phyloP scores from a whole-genome alignment of 1,140 invertebrate species.

The Drosophila ambigua region DNA sequence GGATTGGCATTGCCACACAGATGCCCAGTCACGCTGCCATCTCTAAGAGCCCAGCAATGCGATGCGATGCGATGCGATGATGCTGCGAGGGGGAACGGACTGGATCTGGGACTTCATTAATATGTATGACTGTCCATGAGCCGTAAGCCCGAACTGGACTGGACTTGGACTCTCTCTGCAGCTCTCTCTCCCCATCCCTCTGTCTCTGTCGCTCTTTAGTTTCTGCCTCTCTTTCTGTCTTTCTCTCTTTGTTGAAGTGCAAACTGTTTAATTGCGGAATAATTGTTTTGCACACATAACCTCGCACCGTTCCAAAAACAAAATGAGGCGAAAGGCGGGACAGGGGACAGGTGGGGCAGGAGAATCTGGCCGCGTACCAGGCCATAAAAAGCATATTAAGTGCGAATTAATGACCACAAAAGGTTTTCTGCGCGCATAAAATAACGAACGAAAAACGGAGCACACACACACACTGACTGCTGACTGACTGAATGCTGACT shows the following conservation, averaged over 20 bases:
- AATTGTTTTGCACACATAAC: constrained; percentile 83
- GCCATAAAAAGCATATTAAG: constrained; percentile 83
- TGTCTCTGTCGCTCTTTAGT: not conserved
- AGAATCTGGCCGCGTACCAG: constrained; percentile 23
- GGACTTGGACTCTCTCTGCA: constrained; percentile 9
- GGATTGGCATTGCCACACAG: not conserved
- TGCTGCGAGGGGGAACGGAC: not conserved
- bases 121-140: constrained; percentile 65
- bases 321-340: constrained; percentile 30
- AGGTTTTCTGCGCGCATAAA: constrained; percentile 49
- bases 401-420: constrained; percentile 83
- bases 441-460: constrained; percentile 35
- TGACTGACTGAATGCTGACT: not conserved
- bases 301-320: constrained; percentile 77
- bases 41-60: constrained; percentile 4
- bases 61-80: too few relatives aligned
- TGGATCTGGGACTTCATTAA: constrained; percentile 55
- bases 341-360: too few relatives aligned
- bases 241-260: constrained; percentile 54
- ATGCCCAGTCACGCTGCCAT: constrained; percentile 36
- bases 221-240: not conserved
- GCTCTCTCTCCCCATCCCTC: constrained; percentile 10
- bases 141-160: constrained; percentile 33
- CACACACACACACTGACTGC: constrained; percentile 20
- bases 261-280: constrained; percentile 83